phyloP scores from a whole-genome alignment of 2,888 invertebrate species.

The Eristalis pertinax region DNA sequence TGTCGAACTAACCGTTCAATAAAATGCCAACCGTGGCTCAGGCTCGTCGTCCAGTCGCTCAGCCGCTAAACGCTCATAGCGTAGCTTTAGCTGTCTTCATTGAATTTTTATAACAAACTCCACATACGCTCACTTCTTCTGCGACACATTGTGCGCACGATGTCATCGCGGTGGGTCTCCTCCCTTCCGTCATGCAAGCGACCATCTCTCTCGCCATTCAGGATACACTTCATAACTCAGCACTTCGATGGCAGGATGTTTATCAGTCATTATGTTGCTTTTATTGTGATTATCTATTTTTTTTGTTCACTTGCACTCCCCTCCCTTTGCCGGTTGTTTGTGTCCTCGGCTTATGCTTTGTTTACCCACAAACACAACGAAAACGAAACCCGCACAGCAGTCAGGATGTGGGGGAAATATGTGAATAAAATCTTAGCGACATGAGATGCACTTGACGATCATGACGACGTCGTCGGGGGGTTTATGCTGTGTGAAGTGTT shows the following conservation, averaged over 20 bases:
- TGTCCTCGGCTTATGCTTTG: slow-evolving; percentile 23
- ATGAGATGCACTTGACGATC: slow-evolving; percentile 36
- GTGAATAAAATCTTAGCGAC: slow-evolving; percentile 17
- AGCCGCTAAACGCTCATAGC: too few species aligned
- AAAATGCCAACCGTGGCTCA: too few species aligned
- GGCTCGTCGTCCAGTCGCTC: too few species aligned
- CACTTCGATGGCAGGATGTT: slow-evolving; percentile 62
- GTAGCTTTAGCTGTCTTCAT: too few species aligned
- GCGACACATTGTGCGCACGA: not conserved
- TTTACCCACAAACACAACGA: slow-evolving; percentile 32
- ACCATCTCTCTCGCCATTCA: not conserved
- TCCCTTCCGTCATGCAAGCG: not conserved
- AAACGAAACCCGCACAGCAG: not conserved
- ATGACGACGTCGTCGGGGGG: slow-evolving; percentile 17
- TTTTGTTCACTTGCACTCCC: not conserved
- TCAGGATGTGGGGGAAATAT: slow-evolving; percentile 35
- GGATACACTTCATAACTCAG: slow-evolving; percentile 58
- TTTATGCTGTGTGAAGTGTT: slow-evolving; percentile 47
- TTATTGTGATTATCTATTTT: slow-evolving; percentile 42
- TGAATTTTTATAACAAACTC: not conserved
- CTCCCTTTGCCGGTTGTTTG: not conserved
- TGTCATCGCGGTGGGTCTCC: slow-evolving; percentile 2
- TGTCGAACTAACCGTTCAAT: too few species aligned
- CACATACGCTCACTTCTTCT: not conserved
- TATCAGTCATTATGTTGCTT: slow-evolving; percentile 64